Conservation (phyloP, 1,140 invertebrate species). For the Epicauta chinensis region DNA sequence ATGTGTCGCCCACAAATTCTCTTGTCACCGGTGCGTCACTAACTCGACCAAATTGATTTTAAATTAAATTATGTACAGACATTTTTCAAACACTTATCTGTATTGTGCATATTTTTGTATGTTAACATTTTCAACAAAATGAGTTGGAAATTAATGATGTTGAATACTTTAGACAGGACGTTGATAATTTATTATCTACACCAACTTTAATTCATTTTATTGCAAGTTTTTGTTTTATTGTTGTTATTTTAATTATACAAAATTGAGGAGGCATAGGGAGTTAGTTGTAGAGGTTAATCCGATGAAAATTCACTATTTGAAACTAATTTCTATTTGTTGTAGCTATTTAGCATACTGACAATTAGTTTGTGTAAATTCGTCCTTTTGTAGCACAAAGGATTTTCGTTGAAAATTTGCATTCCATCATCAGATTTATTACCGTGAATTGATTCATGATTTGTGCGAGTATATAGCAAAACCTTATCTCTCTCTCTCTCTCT, state of each 20-base stretch:
- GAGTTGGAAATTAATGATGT: conserved; percentile 3
- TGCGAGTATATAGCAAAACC: no score
- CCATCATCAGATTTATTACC: neutral
- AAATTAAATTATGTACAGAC: conserved; percentile 21
- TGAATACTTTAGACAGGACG: neutral
- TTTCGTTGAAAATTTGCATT: conserved; percentile 4
- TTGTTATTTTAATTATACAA: no score
- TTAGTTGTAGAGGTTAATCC: no score
- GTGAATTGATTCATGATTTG: conserved; percentile 5
- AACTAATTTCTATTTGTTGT: neutral
- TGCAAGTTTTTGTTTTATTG: no score
- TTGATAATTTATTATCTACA: conserved; percentile 5
- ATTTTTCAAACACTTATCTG: conserved; percentile 26
- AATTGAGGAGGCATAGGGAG: no score
- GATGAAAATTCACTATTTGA: neutral
- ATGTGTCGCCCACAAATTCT: conserved; percentile 28
- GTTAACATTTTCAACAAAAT: neutral
- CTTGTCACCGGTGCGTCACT: conserved; percentile 24
- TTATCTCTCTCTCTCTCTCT: no score
- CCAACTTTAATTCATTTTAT: no score
- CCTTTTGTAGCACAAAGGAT: no score
- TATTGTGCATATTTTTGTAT: conserved; percentile 21
- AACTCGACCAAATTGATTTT: conserved; percentile 29
- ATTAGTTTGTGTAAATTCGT: neutral
- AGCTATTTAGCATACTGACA: neutral